Evolutionary conservation across 2,888 invertebrate genomes (phyloP), one percentile per base, ranked within the genome.

Genomic region (Oscheius sp.): DNA sequence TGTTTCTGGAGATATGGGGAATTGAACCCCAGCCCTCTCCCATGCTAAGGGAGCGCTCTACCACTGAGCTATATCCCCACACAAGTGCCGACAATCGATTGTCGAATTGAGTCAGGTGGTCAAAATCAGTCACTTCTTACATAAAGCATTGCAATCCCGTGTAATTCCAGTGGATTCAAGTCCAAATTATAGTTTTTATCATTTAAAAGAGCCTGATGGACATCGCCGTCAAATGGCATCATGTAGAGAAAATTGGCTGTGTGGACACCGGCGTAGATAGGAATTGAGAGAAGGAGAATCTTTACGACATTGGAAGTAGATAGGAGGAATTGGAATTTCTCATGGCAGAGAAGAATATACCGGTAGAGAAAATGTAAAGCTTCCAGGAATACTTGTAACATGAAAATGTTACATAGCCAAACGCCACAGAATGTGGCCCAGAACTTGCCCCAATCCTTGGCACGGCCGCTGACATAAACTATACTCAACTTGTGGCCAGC

Each of bases 21-120:
- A 76, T 76, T 74, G 76, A 76, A 76, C 76, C 76, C 76, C 76
- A 76, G 78, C 49, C 78, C 70, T 78, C 78, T 78, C 79, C 73
- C 78, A 78, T 78, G 78, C 78, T 80, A 78, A 78, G 78, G 75
- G 78, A 78, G 78, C 78, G 78, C 78, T 78, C 78, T 78, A 78
- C 78, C 78, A 73, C 78, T 78, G 78, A 78, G 78, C 78, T 78
- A 78, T 78, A 78, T 68, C 77, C 77, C 77, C 77, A 69, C 63
- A 35, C 12, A 35, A 35, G n/a, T n/a, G n/a, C n/a, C n/a, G n/a
- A 35, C 35, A 35, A 9, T 35, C 35, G 9, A 35, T 6, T n/a
- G n/a, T n/a, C n/a, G 13, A 3, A 35, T 35, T 35, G 35, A 35
- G 35, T 35, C 9, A 35, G 35, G 35, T 18, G 49, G 13, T 49